phyloP scores from a whole-genome alignment of 1,140 invertebrate species.

The Diorhabda elongata region DNA sequence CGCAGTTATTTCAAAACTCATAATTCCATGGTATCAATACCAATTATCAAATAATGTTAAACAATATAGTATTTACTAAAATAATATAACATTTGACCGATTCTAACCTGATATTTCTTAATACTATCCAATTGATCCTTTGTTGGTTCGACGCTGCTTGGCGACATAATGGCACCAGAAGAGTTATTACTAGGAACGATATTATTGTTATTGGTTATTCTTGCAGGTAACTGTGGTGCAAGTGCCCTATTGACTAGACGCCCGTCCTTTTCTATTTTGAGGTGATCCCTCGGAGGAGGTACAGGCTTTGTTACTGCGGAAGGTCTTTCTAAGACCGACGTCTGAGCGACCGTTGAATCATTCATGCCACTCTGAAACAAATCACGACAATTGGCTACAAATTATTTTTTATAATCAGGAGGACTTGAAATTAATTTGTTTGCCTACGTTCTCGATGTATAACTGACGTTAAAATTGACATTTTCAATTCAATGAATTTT shows the following conservation, averaged over 20 bases:
- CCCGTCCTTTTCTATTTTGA: constrained; percentile 58
- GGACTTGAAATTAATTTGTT: background rate
- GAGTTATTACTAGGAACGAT: constrained; percentile 48
- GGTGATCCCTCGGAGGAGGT: constrained; percentile 70
- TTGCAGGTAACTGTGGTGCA: constrained; percentile 66
- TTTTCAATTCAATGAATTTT: too few relatives aligned
- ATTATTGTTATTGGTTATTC: constrained; percentile 51
- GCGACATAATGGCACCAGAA: constrained; percentile 41
- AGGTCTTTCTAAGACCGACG: constrained; percentile 17
- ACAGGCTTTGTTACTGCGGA: constrained; percentile 55
- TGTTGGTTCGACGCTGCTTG: constrained; percentile 59
- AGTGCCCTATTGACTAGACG: constrained; percentile 60
- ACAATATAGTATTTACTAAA: too few relatives aligned
- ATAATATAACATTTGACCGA: too few relatives aligned
- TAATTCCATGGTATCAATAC: too few relatives aligned
- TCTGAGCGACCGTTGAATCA: constrained; percentile 43
- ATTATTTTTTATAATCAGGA: background rate
- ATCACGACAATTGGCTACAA: background rate
- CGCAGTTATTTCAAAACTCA: too few relatives aligned
- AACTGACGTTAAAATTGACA: too few relatives aligned
- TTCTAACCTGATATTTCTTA: constrained; percentile 77
- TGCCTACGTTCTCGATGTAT: background rate
- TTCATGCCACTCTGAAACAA: constrained; percentile 52
- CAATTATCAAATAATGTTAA: too few relatives aligned
- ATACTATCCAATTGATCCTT: constrained; percentile 85